phyloP scores from a whole-genome alignment of 2,888 invertebrate species.

The Beris chalybata region DNA sequence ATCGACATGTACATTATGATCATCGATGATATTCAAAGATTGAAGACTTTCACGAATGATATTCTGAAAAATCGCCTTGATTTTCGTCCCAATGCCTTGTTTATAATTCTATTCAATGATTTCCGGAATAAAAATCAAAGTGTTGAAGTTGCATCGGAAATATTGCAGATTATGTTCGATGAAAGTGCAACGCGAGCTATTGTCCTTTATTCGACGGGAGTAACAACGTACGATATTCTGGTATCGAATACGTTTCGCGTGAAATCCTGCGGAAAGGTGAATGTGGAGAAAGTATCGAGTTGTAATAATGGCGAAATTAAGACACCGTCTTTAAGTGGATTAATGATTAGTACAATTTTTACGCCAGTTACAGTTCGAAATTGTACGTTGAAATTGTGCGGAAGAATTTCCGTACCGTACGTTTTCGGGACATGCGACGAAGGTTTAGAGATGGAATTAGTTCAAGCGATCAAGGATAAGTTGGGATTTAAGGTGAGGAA shows the following conservation, averaged over 20 bases:
- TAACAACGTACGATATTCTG: constrained; percentile 47
- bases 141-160: constrained; percentile 42
- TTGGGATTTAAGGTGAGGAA: constrained; percentile 51
- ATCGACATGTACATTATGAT: too few species aligned
- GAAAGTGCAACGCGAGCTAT: constrained; percentile 50
- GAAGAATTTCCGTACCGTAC: constrained; percentile 60
- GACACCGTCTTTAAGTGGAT: constrained; percentile 41
- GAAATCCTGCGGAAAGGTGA: constrained; percentile 45
- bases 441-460: constrained; percentile 57
- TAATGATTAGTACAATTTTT: background rate
- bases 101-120: constrained; percentile 52
- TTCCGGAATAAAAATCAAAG: constrained; percentile 38
- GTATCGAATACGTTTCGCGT: constrained; percentile 50
- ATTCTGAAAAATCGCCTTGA: background rate
- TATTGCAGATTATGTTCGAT: constrained; percentile 47
- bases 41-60: background rate
- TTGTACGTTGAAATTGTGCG: constrained; percentile 58
- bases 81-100: constrained; percentile 35
- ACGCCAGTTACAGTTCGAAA: constrained; percentile 54
- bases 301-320: constrained; percentile 46
- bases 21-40: background rate
- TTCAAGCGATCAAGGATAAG: constrained; percentile 53
- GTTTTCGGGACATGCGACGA: constrained; percentile 54
- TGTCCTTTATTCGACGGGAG: constrained; percentile 47
- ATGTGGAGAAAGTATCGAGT: constrained; percentile 43